A percentile compares a stretch with the other conserved stretches of the same genome.
Evolutionary conservation across 2,888 invertebrate genomes (phyloP).

Genomic region (Thymelicus acteon): DNA sequence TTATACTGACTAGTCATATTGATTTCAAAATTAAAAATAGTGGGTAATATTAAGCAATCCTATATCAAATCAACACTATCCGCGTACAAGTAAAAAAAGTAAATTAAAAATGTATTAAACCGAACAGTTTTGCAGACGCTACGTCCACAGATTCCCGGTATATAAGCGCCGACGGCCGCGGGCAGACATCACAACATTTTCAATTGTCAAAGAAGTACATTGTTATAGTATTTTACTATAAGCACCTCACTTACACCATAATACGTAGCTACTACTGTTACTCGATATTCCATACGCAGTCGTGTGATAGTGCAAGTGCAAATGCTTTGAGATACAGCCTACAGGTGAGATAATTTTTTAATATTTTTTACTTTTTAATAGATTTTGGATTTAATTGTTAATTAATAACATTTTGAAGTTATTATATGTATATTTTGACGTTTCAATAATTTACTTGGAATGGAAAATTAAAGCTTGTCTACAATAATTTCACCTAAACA

Average conservation of each 20-base stretch:
- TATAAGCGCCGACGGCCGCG: constrained; percentile 52
- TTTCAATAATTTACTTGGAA: no score
- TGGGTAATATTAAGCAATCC: no score
- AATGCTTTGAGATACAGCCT: constrained; percentile 12
- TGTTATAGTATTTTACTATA: constrained; percentile 16
- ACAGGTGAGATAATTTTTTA: constrained; percentile 16
- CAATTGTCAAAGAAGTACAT: constrained; percentile 41
- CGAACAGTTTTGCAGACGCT: constrained; percentile 54
- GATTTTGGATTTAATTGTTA: no score
- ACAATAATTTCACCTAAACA: no score
- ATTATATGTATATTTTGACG: no score
- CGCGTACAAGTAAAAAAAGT: not conserved
- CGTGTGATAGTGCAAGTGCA: constrained; percentile 23
- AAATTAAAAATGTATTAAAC: constrained; percentile 11
- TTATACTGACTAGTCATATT: no score
- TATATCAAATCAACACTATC: no score
- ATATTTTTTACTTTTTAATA: no score
- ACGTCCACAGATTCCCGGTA: constrained; percentile 47
- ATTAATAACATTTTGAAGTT: no score
- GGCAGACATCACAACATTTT: constrained; percentile 55
- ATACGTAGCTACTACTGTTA: not conserved
- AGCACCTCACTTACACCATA: not conserved
- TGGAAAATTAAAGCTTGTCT: no score
- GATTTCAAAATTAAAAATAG: no score
- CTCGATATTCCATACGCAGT: not conserved